phyloP scores from a whole-genome alignment of 2,113 vertebrate species.

The Oreochromis niloticus region DNA sequence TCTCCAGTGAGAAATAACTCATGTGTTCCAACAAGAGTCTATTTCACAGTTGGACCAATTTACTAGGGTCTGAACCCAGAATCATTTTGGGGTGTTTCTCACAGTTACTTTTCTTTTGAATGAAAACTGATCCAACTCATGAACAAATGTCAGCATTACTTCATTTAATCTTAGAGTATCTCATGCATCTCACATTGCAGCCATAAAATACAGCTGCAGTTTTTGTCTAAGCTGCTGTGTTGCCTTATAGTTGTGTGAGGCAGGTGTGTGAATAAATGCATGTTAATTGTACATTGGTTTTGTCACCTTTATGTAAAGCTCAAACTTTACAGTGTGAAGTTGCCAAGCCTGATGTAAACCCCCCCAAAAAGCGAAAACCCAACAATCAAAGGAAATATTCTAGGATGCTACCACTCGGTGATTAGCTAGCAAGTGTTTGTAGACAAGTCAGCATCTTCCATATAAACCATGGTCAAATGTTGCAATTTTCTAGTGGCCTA shows the following conservation, averaged over 20 bases:
- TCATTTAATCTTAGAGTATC: neutral
- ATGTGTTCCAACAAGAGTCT: neutral
- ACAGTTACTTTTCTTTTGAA: neutral
- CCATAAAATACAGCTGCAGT: neutral
- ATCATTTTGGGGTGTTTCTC: neutral
- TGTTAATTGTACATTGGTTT: neutral
- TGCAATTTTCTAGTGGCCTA: neutral
- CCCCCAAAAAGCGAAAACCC: neutral
- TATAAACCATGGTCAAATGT: neutral
- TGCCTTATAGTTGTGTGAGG: neutral
- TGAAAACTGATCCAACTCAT: neutral
- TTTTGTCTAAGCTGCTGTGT: neutral
- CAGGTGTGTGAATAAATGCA: neutral
- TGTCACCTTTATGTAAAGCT: neutral
- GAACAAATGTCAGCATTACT: neutral
- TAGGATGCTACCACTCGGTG: neutral
- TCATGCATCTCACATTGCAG: neutral
- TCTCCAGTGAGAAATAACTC: neutral
- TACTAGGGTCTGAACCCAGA: neutral
- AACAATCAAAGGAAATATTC: neutral
- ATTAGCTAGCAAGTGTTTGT: neutral
- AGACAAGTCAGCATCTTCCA: neutral
- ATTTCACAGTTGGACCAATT: conserved; percentile 2
- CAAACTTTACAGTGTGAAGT: too few species aligned
- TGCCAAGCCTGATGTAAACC: too few species aligned